Evolutionary conservation across 2,888 invertebrate species (phyloP), one percentile per base, ranked within the genome.

Genomic region (Charanyca ferruginea): DNA sequence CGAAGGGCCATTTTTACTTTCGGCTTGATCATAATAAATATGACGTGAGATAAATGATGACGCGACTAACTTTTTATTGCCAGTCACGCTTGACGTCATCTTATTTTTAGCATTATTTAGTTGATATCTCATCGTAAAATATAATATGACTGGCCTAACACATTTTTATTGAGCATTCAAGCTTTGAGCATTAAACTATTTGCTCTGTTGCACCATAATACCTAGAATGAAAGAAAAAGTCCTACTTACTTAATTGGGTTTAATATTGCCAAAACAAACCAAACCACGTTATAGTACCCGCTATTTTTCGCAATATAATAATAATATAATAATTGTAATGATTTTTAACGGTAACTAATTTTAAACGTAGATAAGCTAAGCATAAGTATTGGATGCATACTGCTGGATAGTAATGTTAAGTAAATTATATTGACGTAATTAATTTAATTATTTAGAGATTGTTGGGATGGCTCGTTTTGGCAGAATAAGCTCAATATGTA

Each of bases 11-110:
- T n/a, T 18, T 52, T 57, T 48, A 67, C 42, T 68, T 67, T 75
- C 35, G 28, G 28, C 47, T 48, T 41, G 6, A 22, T 68, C 69
- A 48, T 51, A 38, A 16, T 28, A 28, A 5, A 18, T 54, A 11
- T 61, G 55, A 60, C 38, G 28, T 57, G 18, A 18, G 35, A 45
- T n/a, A 76, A 51, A 49, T 52, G n/a, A 49, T 54, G 71, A 76
- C 53, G 49, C n/a, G 47, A 52, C 13, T 0, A 22, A 11, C 3
- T 28, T 47, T 41, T 69, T 69, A 25, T 45, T 32, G 45, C 42
- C 42, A 55, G 70, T 76, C 71, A 52, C 71, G 45, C 16, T 77
- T 77, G 71, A 61, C 71, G 71, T 72, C 71, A 77, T 76, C 28
- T 18, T 42, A 57, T 67, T 32, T 32, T 69, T 74, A 52, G 41